Conservation (phyloP, 2,888 invertebrate species). For the Caenorhabditis sp. region DNA sequence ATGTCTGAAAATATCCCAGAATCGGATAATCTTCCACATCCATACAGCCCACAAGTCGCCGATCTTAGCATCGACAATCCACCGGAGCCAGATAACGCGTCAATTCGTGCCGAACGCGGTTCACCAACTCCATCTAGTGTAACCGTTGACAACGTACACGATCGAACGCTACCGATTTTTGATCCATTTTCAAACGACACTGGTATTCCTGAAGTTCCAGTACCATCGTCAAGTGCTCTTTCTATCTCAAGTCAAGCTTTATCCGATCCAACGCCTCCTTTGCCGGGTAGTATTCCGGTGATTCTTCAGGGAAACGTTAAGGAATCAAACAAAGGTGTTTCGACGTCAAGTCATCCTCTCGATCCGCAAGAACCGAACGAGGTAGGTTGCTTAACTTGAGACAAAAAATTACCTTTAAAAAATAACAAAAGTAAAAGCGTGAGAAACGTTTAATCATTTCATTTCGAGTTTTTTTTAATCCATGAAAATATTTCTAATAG, state of each 20-base stretch:
- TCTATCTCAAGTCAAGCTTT: slow-evolving; percentile 27
- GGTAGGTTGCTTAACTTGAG: too few species aligned
- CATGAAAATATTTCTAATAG: too few species aligned
- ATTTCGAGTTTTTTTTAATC: too few species aligned
- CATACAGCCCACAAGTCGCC: not conserved
- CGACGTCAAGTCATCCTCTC: slow-evolving; percentile 22
- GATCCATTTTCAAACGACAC: slow-evolving; percentile 18
- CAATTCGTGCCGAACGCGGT: slow-evolving; percentile 38
- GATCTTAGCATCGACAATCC: slow-evolving; percentile 40
- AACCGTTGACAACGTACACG: slow-evolving; percentile 38
- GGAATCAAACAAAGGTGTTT: not conserved
- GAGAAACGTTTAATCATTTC: too few species aligned
- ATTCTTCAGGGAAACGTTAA: not conserved
- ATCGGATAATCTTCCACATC: slow-evolving; percentile 16
- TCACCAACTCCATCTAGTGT: slow-evolving; percentile 48
- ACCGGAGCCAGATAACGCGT: slow-evolving; percentile 48
- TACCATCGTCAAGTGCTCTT: slow-evolving; percentile 23
- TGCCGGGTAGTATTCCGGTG: slow-evolving; percentile 9
- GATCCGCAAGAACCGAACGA: slow-evolving; percentile 43
- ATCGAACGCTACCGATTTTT: slow-evolving; percentile 11
- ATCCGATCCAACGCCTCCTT: slow-evolving; percentile 20
- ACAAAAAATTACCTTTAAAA: too few species aligned
- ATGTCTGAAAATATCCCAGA: slow-evolving; percentile 49
- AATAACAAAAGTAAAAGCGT: too few species aligned
- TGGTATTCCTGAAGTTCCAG: slow-evolving; percentile 25